phyloP scores from a whole-genome alignment of 2,113 vertebrate genomes.

The Okapia johnstoni region DNA sequence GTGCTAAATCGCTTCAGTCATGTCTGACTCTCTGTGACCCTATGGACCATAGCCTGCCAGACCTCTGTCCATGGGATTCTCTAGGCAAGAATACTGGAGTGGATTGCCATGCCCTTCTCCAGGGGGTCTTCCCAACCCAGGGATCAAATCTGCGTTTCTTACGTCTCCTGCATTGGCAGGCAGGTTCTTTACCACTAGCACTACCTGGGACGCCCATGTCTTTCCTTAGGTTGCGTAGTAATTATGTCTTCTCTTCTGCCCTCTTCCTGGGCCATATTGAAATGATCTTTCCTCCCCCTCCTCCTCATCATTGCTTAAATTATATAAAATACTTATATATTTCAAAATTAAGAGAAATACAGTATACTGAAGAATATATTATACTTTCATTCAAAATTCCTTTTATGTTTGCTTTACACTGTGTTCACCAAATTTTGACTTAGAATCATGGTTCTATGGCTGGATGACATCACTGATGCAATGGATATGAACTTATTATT shows the following conservation, averaged over 20 bases:
- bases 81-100: not conserved
- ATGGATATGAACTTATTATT: not conserved
- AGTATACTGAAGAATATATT: not conserved
- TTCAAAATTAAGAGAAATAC: not conserved
- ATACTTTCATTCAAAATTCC: not conserved
- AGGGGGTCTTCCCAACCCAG: not conserved
- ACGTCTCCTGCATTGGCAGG: not conserved
- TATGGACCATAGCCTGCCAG: not conserved
- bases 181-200: not conserved
- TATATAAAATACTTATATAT: not conserved
- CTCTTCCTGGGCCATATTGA: not conserved
- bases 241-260: not conserved
- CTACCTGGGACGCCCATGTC: not conserved
- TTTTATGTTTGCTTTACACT: slow-evolving; percentile 1
- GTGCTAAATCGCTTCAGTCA: not conserved
- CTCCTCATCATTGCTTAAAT: not conserved
- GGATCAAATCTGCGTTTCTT: not conserved
- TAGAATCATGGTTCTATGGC: not conserved
- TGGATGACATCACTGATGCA: not conserved
- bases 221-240: not conserved
- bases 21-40: not conserved
- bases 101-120: not conserved
- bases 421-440: not conserved
- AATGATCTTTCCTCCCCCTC: not conserved
- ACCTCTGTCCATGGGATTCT: not conserved